Conservation (phyloP, 2,797 vertebrate species). For the Lycodopsis pacificus region DNA sequence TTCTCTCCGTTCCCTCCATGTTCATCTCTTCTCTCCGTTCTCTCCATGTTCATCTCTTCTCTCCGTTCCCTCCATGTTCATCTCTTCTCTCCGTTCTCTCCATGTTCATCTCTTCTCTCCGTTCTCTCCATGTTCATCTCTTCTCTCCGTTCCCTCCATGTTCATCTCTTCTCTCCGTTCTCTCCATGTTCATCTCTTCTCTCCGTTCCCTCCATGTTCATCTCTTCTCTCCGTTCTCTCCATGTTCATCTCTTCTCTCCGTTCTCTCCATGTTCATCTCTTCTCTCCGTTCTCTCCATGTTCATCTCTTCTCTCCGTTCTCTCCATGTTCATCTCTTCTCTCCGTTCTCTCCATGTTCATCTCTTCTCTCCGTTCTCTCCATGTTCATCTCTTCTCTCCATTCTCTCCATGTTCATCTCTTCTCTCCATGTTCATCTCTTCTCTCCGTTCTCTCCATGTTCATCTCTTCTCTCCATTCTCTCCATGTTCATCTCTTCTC, state of each 20-base stretch:
- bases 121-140: neutral
- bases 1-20: no score
- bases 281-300: neutral
- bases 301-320: no score
- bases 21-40: neutral
- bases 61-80: neutral
- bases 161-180: neutral
- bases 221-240: neutral
- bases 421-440: neutral
- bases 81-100: neutral
- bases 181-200: no score
- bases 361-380: no score
- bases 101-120: no score
- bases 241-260: no score
- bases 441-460: neutral
- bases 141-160: neutral
- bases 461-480: no score
- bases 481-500: neutral
- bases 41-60: no score
- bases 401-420: no score
- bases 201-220: neutral
- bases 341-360: no score
- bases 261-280: neutral
- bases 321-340: neutral
- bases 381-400: neutral